Conservation (phyloP, 2,888 invertebrate genomes). For the Temnothorax rugatulus region DNA sequence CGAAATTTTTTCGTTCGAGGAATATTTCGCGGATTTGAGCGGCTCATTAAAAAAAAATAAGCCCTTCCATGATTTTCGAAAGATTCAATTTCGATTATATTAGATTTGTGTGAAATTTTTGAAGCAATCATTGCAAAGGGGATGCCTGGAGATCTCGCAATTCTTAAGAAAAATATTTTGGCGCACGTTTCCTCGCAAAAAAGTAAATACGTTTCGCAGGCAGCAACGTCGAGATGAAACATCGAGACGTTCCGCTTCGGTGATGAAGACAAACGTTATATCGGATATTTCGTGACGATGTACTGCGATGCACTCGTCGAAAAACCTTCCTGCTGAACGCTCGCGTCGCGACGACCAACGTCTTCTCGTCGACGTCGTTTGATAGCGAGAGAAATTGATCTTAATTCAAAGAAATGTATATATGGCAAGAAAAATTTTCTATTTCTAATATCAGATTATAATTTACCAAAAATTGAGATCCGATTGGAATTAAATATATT, state of each 20-base stretch:
- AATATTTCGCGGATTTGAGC: background rate
- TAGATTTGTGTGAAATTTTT: background rate
- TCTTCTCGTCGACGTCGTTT: constrained; percentile 16
- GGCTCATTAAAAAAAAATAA: background rate
- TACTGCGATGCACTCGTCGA: constrained; percentile 17
- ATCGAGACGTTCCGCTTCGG: constrained; percentile 34
- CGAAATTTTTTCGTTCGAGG: background rate
- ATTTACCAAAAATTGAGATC: background rate
- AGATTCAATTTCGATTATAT: background rate
- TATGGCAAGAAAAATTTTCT: background rate
- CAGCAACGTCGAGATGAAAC: constrained; percentile 36
- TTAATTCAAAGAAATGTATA: constrained; percentile 5
- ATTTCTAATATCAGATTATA: background rate
- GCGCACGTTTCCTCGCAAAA: constrained; percentile 17
- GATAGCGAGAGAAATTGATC: constrained; percentile 39
- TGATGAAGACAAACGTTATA: constrained; percentile 45
- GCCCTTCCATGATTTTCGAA: background rate
- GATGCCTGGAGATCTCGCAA: constrained; percentile 4
- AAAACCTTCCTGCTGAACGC: constrained; percentile 10
- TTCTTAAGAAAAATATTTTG: constrained; percentile 31
- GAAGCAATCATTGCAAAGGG: background rate
- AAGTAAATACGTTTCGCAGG: constrained; percentile 47
- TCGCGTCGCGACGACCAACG: background rate
- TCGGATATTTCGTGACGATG: constrained; percentile 21
- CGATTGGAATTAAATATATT: constrained; percentile 3